phyloP scores from a whole-genome alignment of 2,888 invertebrate species.

The Rhingia rostrata region DNA sequence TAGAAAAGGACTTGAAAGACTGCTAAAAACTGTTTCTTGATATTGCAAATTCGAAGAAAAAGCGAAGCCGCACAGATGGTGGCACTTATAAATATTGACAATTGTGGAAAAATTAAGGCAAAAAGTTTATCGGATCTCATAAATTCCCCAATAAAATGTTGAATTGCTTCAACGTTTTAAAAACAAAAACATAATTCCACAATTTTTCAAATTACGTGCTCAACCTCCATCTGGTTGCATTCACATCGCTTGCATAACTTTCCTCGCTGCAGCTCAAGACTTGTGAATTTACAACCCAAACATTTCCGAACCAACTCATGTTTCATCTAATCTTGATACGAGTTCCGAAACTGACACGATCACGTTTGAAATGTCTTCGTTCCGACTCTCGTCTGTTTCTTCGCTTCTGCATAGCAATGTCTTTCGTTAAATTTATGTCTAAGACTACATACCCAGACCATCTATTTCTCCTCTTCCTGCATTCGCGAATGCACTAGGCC shows the following conservation, averaged over 20 bases:
- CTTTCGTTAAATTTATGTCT: conserved; percentile 64
- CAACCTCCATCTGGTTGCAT: conserved; percentile 9
- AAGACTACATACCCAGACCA: conserved; percentile 66
- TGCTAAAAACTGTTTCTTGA: too few species aligned
- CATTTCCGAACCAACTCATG: conserved; percentile 56
- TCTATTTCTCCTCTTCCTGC: conserved; percentile 43
- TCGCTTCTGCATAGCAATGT: conserved; percentile 57
- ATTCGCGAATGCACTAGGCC: neutral
- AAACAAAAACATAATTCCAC: neutral
- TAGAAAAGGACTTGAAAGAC: too few species aligned
- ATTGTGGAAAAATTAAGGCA: too few species aligned
- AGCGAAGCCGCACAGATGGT: too few species aligned
- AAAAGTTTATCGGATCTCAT: too few species aligned
- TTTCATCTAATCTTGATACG: conserved; percentile 70
- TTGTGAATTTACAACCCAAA: conserved; percentile 42
- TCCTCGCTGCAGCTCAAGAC: conserved; percentile 35
- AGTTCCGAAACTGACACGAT: conserved; percentile 58
- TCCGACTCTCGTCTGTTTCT: neutral
- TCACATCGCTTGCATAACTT: conserved; percentile 12
- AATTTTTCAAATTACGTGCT: conserved; percentile 49
- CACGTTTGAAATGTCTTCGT: conserved; percentile 54
- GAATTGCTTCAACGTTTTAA: neutral
- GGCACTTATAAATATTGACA: too few species aligned
- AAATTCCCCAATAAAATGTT: neutral
- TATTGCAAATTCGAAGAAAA: too few species aligned